Evolutionary conservation across 2,113 vertebrate species (phyloP).

Genomic region (Channa argus): DNA sequence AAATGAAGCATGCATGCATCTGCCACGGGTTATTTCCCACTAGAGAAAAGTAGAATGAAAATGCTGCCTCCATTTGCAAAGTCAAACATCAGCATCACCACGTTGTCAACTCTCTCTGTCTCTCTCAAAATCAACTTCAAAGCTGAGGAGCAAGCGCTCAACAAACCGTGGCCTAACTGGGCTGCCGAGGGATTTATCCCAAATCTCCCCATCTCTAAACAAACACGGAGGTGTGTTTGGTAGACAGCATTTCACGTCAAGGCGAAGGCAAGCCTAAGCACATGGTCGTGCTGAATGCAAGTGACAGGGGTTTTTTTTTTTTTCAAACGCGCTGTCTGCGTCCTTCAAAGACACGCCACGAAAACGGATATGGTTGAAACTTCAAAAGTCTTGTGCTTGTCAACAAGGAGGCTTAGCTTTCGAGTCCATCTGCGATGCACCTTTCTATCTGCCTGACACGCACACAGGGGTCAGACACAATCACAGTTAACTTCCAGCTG

Average conservation of each 20-base stretch:
- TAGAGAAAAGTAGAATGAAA: conserved; percentile 3
- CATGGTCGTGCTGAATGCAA: conserved; percentile 61
- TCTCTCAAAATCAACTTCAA: conserved; percentile 48
- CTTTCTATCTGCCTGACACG: conserved; percentile 55
- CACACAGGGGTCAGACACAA: not conserved
- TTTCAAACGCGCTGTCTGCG: conserved; percentile 75
- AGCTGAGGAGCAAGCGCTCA: conserved; percentile 44
- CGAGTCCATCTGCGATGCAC: conserved; percentile 75
- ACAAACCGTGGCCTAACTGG: conserved; percentile 49
- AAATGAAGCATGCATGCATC: not conserved
- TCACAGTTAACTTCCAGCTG: conserved; percentile 39
- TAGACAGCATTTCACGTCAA: conserved; percentile 70
- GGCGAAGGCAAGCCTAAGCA: conserved; percentile 80
- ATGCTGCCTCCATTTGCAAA: not conserved
- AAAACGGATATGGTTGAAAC: conserved; percentile 78
- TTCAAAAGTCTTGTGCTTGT: conserved; percentile 75
- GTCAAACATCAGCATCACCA: conserved; percentile 34
- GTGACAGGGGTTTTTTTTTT: conserved; percentile 63
- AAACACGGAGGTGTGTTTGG: conserved; percentile 81
- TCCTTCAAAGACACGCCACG: conserved; percentile 76
- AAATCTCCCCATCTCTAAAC: conserved; percentile 83
- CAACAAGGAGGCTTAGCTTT: conserved; percentile 71
- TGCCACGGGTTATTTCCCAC: not conserved
- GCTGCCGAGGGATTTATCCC: conserved; percentile 76
- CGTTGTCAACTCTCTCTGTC: conserved; percentile 27